Evolutionary conservation across 2,797 vertebrate species (phyloP), one percentile per base, ranked within the genome.

Genomic region (Leontocebus nigricollis): DNA sequence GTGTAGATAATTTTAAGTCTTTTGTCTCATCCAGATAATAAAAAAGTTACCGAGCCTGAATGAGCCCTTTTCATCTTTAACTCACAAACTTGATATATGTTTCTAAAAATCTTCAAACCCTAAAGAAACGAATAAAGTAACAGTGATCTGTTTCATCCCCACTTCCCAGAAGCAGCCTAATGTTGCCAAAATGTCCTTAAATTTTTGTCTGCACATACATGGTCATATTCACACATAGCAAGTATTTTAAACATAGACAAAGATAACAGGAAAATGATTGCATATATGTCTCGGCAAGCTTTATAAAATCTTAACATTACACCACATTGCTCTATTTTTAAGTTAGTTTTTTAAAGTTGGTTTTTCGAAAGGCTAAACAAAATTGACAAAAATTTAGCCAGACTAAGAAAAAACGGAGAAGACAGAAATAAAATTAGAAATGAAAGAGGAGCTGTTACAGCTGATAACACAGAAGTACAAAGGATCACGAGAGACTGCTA

Each of bases 141-240:
- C 50, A 36, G 52, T 41, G 55, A 7, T 0, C 13, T 7, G 10
- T 39, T 70, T 81, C 2, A 19, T 26, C 33, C 1, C 7, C 4
- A 3, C 44, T 79, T 93, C 30, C 36, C 50, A 19, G 50, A 67
- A 20, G 39, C 7, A 36, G 27, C 39, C 7, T 6, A 7, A 46
- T 57, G 4, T 39, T 15, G 64, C 39, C 52, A 48, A 41, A 55
- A 39, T 10, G 44, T 2, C 59, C 75, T 20, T 19, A 36, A 61
- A 20, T 26, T n/a, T 26, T 20, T 52, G 4, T 20, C 11, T 55
- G 52, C 4, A 2, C 20, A 19, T 9, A 52, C 7, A 8, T 36
- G 26, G 36, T 61, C 48, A 15, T 48, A 44, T 30, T 81, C 19
- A 70, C n/a, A 64, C 1, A 8, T 4, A 44, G 46, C 33, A 59